Base-by-base conservation (phyloP, 2,113 vertebrate species). In the Lates calcarifer region DNA sequence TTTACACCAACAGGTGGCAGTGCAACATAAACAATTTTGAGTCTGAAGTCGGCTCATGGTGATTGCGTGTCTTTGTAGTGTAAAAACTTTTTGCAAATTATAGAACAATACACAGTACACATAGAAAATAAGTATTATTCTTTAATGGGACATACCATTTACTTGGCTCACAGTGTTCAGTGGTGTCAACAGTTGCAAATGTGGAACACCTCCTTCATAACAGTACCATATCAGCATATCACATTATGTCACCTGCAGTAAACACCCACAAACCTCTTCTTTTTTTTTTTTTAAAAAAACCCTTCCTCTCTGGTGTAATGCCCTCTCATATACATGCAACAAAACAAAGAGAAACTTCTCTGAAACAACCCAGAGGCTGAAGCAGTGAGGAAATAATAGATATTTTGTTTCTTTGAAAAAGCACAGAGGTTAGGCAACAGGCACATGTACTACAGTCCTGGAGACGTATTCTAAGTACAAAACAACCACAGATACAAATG, bases 161-260 rank as follows among this genome's bases (percentile, higher is more conserved):
- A 78, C 71, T 68, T 70, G 6, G 47, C 71, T 90, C 84, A 86
- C 81, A 89, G 81, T 83, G 84, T 90, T 86, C 45, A 74, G 65
- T 65, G 73, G 87, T 86, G 73, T 58, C 4, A 33, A 83, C 57
- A 69, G 82, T 29, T 76, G 66, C 43, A 74, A 63, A 60, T 71
- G 43, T 64, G 43, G 17, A 68, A 72, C 76, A 70, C 47, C 63
- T 80, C 14, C 37, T 60, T 76, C 35, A 58, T 60, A 60, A 63
- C 10, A 6, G 70, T 69, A 64, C 61, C 14, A 6, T 60, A 49
- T 56, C 49, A 51, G 26, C 58, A 71, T 66, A 55, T 74, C 51
- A 66, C 26, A 62, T 49, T 56, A 7, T 60, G 29, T 43, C 51
- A 58, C 29, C 56, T 66, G 53, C 71, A 64, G 35, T 18, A 60